Base-by-base conservation (phyloP, 2,113 vertebrate genomes). In the Salvelinus fontinalis region DNA sequence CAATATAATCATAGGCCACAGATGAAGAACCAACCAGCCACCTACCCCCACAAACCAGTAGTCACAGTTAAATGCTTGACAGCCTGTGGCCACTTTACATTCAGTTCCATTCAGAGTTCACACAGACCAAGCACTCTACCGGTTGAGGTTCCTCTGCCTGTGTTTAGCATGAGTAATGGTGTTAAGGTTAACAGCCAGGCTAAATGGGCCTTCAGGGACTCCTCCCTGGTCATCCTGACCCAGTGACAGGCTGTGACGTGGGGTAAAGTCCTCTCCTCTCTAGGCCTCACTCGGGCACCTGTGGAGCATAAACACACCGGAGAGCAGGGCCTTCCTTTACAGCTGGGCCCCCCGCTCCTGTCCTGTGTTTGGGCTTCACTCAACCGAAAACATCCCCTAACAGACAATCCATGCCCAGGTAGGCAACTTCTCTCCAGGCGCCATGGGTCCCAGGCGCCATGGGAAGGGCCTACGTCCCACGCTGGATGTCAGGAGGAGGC, bases 351-450 rank as follows among this genome's bases (percentile, higher is more conserved):
- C 82, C 14, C 4, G 31, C 77, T 84, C 83, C 79, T 29, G 26
- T 67, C 51, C 51, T 83, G 80, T 90, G 86, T 91, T 90, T 90
- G 83, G 84, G 81, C 88, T 91, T 85, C 80, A 83, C 86, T 86
- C 77, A 73, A 85, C 81, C 78, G 81, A 89, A 86, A 89, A 90
- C 86, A 90, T 88, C 87, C 90, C 66, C 80, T 80, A 39, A 39
- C 34, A 39, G 34, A 8, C 39, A 44, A 44, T 44, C 2, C 8
- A 44, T 2, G 7, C 39, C 39, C 39, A 44, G 8, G 2, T 44
- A 44, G 8, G 39, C 39, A 44, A 11, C 39, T 8, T 39, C 7
- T 34, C 34, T 34, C 5, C 31, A 34, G 27, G 27, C 1, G 24
- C 27, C 27, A 29, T 31, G 31, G 31, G 31, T 34, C 31, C 31